Base-by-base conservation (phyloP, 92 coral and sea anemone genomes). In the Porites evermanni region DNA sequence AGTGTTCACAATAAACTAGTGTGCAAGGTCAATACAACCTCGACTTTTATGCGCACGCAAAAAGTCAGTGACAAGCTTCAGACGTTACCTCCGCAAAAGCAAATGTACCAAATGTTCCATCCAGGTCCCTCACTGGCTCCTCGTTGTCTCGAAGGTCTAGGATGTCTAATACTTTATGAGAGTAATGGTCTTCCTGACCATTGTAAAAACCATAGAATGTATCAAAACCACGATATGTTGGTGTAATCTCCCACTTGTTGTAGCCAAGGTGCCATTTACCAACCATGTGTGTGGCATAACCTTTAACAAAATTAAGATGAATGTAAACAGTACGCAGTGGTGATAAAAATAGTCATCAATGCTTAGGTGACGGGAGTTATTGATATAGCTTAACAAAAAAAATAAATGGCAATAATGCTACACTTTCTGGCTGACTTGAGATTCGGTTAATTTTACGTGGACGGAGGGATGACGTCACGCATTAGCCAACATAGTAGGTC, bases 231-330 rank as follows among this genome's bases (percentile, higher is more conserved):
- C 94, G 88, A 79, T 87, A 78, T 79, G 86, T 91, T 8, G 94
- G 94, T 7, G 91, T 87, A 72, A 78, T 82, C 21, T 59, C 77
- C 91, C 85, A 87, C 17, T 86, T 84, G 78, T 11, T 58, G 47
- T 67, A 81, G 6, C 93, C 93, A n/a, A 90, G 84, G 70, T 90
- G 94, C 94, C 94, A 91, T 79, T 91, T 91, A 12, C 94, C 94
- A 72, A 91, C 86, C 53, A 87, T 72, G 58, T 91, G 94, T 21
- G 91, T 91, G 4, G 78, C 86, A 81, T 91, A 91, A 13, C 94
- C 94, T 90, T 18, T 23, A 6, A 52, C 17, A 44, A 14, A 11
- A 75, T 6, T 53, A 21, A 11, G 16, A 56, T 56, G 17, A 56
- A 56, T 11, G 61, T 56, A 11, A 56, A 12, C 16, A 56, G 8